These are phyloP conservation scores for Campaea margaritaria DNA, from an alignment of 2,888 invertebrate genomes.

Conservation along the genomic window DNA sequence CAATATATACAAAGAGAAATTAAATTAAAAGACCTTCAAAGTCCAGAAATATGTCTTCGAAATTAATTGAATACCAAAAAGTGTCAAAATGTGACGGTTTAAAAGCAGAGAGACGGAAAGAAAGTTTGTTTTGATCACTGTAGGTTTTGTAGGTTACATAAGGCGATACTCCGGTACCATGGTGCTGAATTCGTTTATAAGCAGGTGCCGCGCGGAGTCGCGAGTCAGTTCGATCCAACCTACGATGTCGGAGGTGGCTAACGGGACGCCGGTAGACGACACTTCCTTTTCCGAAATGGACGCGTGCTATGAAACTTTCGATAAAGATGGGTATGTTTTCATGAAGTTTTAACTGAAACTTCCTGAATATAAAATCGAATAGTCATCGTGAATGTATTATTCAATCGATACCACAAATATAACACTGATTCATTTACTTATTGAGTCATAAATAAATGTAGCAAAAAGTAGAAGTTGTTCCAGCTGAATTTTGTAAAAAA, in stretches of 20 bases:
- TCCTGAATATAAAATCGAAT: neutral
- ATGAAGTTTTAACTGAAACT: constrained; percentile 9
- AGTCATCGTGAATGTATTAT: constrained; percentile 5
- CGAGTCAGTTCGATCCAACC: constrained; percentile 76
- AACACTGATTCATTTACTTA: neutral
- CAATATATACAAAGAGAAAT: neutral
- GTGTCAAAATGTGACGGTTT: neutral
- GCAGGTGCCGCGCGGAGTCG: constrained; percentile 58
- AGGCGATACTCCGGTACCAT: constrained; percentile 58
- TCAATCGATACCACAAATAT: neutral
- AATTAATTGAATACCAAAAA: neutral
- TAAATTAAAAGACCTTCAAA: constrained; percentile 14
- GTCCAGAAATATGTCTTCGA: constrained; percentile 4
- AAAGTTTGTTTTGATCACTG: constrained; percentile 48
- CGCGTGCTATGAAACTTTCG: constrained; percentile 95
- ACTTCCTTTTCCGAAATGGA: constrained; percentile 90
- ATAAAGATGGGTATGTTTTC: constrained; percentile 92
- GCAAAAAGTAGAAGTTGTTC: neutral
- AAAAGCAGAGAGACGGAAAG: constrained; percentile 20
- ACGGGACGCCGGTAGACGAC: constrained; percentile 77
- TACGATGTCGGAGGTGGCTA: constrained; percentile 78
- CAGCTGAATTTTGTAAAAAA: neutral
- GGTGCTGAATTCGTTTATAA: constrained; percentile 76
- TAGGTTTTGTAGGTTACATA: constrained; percentile 59
- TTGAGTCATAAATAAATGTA: constrained; percentile 4